Base-by-base conservation (phyloP, 2,113 vertebrate species). In the Podarcis muralis region DNA sequence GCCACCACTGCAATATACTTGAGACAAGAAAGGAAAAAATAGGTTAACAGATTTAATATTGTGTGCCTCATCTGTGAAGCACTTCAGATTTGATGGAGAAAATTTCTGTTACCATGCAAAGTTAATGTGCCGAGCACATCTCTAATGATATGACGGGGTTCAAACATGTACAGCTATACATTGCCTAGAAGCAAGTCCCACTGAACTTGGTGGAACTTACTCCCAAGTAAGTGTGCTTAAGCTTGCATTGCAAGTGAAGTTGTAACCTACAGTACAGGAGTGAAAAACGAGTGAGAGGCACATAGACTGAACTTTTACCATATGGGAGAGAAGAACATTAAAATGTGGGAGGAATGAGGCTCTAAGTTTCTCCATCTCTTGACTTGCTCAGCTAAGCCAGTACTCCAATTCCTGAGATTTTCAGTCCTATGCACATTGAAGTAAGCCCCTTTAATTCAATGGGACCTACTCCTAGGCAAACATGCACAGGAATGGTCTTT, bases 301-400 rank as follows among this genome's bases (percentile, higher is more conserved):
- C 18, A 72, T 2, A 0, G 40, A 59, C 85, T 27, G 15, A 74
- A 75, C 65, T 16, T 78, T 68, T 62, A 77, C 9, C n/a, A 90
- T 80, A 53, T 12, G 0, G 0, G 20, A 72, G 68, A 4, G 90
- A 90, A 90, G 85, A 15, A 6, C 78, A 9, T 80, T 0, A 0
- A 82, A 30, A 72, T 77, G 87, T 0, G 0, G 75, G 81, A 27
- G 0, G 78, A 81, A 35, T 79, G 12, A 82, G 87, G 37, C 2
- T 16, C 2, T 16, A 59, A 53, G 80, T 0, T 0, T 3, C 0
- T 0, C 84, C 22, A 15, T 81, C 75, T 74, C 30, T 0, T 0
- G 27, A 62, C 27, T 66, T 16, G 0, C 0, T 40, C 0, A 0
- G n/a, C 30, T 82, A 74, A 75, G 75, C 37, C 27, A 85, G 32